These are phyloP conservation scores for Eremophila alpestris DNA, from an alignment of 2,797 vertebrate species.

Conservation along the genomic window DNA sequence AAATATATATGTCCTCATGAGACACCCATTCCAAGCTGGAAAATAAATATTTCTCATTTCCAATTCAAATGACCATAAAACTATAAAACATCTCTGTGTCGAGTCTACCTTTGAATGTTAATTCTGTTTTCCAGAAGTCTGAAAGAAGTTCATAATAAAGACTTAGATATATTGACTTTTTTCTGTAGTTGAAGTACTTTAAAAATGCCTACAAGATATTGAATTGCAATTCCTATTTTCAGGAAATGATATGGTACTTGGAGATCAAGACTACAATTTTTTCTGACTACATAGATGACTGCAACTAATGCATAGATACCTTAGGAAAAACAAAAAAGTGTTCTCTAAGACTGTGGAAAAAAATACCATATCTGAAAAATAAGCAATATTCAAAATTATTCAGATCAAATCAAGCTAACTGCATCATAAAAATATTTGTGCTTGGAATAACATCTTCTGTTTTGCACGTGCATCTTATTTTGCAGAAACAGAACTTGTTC, in stretches of 20 bases:
- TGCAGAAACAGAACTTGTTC: neutral
- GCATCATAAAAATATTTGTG: neutral
- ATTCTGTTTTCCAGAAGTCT: neutral
- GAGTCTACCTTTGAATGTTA: neutral
- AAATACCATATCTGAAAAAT: neutral
- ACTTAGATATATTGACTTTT: neutral
- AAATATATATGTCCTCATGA: neutral
- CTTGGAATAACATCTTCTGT: neutral
- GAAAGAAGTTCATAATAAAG: neutral
- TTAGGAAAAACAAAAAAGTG: neutral
- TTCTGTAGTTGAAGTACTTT: neutral
- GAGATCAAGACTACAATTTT: neutral
- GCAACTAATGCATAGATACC: neutral
- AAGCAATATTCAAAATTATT: neutral
- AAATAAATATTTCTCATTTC: slow-evolving; percentile 17
- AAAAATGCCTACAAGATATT: neutral
- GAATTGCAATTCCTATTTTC: neutral
- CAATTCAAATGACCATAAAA: neutral
- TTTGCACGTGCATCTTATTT: neutral
- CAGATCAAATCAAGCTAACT: neutral
- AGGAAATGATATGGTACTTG: neutral
- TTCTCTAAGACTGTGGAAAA: neutral
- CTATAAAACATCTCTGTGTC: neutral
- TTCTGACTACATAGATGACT: neutral
- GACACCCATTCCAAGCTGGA: neutral